These are phyloP conservation scores for Sapajus apella DNA, from an alignment of 2,113 vertebrate genomes.

Conservation along the genomic window DNA sequence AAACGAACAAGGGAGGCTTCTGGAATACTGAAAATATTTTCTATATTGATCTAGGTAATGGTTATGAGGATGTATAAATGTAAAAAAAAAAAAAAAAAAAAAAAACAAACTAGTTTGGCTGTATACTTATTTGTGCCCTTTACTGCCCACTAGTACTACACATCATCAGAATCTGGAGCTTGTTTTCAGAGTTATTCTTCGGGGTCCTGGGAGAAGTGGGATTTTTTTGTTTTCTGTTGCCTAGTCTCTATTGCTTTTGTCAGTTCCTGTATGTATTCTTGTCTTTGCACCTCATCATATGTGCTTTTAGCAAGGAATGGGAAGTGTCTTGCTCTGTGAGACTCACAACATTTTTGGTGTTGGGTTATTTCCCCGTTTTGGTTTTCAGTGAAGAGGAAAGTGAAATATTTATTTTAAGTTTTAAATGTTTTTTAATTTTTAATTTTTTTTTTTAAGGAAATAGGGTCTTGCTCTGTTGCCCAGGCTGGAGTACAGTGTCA, in stretches of 20 bases:
- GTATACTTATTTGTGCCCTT: not conserved
- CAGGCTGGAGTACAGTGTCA: too few species aligned
- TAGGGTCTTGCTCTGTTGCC: too few species aligned
- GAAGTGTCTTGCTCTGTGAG: not conserved
- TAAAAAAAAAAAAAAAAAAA: not conserved
- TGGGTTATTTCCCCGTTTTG: not conserved
- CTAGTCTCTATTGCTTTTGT: not conserved
- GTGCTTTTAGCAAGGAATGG: not conserved
- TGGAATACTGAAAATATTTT: not conserved
- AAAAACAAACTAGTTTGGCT: too few species aligned
- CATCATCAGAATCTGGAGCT: not conserved
- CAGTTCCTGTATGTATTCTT: not conserved
- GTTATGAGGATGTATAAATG: too few species aligned
- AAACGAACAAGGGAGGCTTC: not conserved
- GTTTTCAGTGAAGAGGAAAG: constrained; percentile 22
- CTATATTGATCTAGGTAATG: not conserved
- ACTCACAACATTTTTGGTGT: constrained; percentile 46
- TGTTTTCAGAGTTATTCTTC: not conserved
- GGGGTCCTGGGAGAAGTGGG: not conserved
- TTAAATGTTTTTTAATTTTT: too few species aligned
- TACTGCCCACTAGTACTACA: not conserved
- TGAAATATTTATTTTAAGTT: not conserved
- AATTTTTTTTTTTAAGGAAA: too few species aligned
- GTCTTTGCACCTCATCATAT: not conserved
- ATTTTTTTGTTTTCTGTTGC: not conserved